phyloP scores from a whole-genome alignment of 2,888 invertebrate species.

The Branchipolynoe longqiensis region DNA sequence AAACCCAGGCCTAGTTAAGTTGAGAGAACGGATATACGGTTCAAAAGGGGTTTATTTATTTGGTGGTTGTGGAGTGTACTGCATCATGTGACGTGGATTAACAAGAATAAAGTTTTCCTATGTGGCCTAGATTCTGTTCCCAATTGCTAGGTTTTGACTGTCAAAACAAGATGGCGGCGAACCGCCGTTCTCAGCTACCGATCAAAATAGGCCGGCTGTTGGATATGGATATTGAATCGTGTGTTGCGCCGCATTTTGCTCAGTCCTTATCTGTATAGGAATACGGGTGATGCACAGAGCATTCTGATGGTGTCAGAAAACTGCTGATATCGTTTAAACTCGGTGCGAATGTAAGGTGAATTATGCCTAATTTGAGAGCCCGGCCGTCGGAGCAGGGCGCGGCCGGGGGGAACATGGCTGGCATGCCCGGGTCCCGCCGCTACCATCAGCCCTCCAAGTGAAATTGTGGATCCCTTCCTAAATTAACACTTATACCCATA shows the following conservation, averaged over 20 bases:
- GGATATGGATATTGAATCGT: constrained; percentile 12
- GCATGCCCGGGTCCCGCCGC: too few species aligned
- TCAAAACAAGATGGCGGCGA: constrained; percentile 18
- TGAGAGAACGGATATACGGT: constrained; percentile 27
- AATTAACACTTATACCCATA: too few species aligned
- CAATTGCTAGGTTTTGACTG: background rate
- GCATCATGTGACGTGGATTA: constrained; percentile 14
- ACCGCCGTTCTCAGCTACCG: background rate
- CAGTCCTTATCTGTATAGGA: background rate
- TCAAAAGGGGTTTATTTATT: background rate
- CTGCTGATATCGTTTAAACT: too few species aligned
- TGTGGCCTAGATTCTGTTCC: constrained; percentile 40
- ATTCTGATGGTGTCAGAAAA: too few species aligned
- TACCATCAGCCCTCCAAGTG: too few species aligned
- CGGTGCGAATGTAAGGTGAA: too few species aligned
- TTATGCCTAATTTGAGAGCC: too few species aligned
- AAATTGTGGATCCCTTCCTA: too few species aligned
- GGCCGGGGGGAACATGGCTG: too few species aligned
- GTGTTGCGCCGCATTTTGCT: background rate
- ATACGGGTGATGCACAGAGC: constrained; percentile 4
- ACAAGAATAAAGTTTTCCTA: constrained; percentile 25
- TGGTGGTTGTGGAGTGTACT: constrained; percentile 14
- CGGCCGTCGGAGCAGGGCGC: too few species aligned
- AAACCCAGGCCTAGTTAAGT: background rate
- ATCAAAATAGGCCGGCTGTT: background rate